These are phyloP conservation scores for Microcebus ravelobensis DNA, from an alignment of 2,113 vertebrate genomes.

Conservation along the genomic window DNA sequence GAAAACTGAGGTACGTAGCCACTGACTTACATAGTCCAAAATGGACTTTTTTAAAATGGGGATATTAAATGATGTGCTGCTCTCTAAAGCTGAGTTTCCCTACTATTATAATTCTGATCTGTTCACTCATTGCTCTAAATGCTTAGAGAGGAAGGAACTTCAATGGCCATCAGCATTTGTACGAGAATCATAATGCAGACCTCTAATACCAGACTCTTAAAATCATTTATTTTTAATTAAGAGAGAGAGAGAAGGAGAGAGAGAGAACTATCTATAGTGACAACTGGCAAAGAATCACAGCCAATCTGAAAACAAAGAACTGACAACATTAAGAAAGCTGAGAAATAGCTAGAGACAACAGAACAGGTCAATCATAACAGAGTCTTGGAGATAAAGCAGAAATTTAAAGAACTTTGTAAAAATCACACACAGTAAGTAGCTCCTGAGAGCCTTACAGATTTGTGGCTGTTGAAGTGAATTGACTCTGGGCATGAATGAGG, in stretches of 20 bases:
- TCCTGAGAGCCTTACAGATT: neutral
- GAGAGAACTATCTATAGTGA: neutral
- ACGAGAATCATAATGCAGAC: neutral
- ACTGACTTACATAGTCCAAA: neutral
- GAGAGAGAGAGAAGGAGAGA: neutral
- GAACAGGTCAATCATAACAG: neutral
- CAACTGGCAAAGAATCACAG: neutral
- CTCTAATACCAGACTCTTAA: neutral
- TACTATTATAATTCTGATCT: neutral
- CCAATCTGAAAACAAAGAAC: neutral
- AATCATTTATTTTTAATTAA: constrained; percentile 16
- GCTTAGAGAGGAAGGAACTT: neutral
- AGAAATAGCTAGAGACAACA: neutral
- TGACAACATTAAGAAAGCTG: neutral
- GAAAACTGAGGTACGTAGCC: neutral
- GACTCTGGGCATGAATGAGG: neutral
- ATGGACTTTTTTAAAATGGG: neutral
- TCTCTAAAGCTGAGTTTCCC: neutral
- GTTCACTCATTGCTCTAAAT: neutral
- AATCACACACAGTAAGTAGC: neutral
- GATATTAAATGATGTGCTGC: neutral
- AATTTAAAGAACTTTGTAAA: neutral
- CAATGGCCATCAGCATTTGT: neutral
- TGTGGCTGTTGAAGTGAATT: neutral
- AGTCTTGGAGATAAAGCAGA: neutral